Conservation (phyloP, 1,140 invertebrate genomes). For the Venustaconcha ellipsiformis region DNA sequence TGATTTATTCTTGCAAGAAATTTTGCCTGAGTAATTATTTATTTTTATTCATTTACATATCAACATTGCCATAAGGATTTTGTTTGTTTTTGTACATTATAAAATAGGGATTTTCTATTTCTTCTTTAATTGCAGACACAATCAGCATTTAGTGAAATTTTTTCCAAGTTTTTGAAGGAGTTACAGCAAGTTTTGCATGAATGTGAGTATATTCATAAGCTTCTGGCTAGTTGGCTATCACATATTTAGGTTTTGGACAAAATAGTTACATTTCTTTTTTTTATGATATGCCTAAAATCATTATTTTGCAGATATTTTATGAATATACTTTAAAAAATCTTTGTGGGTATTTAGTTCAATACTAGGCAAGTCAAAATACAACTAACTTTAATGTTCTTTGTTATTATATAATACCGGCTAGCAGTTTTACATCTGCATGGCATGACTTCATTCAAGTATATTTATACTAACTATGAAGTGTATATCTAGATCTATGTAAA, state of each 20-base stretch:
- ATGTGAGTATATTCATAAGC: not conserved
- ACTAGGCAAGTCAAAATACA: too few species aligned
- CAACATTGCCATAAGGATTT: not conserved
- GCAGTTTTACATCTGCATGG: too few species aligned
- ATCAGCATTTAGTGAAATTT: constrained; percentile 37
- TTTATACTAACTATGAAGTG: too few species aligned
- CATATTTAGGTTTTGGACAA: not conserved
- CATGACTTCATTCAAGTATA: too few species aligned
- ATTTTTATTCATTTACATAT: not conserved
- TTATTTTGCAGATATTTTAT: not conserved
- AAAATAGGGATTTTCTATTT: not conserved
- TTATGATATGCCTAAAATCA: not conserved
- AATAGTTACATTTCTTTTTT: not conserved
- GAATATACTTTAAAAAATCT: not conserved
- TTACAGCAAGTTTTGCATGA: constrained; percentile 38
- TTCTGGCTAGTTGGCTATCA: not conserved
- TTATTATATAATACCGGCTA: too few species aligned
- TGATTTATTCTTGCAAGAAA: not conserved
- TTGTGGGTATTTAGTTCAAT: too few species aligned
- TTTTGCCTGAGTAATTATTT: not conserved
- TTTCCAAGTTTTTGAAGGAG: constrained; percentile 36
- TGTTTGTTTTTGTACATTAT: not conserved
- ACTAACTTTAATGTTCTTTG: too few species aligned
- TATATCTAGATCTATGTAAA: too few species aligned
- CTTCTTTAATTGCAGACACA: constrained; percentile 34